Percentiles rank a stretch among this genome's conserved stretches.
These are phyloP conservation scores for Neostethus bicornis DNA, from an alignment of 2,797 vertebrate genomes.

Conservation along the genomic window DNA sequence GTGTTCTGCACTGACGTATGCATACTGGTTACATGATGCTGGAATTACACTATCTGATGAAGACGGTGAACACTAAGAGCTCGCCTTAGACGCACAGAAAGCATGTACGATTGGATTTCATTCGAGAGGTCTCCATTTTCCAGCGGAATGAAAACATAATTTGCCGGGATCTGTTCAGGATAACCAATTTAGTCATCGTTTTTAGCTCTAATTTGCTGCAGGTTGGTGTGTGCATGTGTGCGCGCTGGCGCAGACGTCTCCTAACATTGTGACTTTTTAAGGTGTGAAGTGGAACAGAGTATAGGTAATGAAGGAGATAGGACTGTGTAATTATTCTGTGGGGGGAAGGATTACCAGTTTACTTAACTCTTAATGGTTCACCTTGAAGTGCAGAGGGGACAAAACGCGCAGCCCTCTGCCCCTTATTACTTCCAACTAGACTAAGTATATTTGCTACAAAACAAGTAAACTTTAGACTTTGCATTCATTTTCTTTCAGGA, in stretches of 20 bases:
- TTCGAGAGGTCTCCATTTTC: constrained; percentile 14
- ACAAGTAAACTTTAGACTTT: constrained; percentile 51
- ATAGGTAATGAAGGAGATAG: constrained; percentile 73
- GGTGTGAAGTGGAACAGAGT: constrained; percentile 76
- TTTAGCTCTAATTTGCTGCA: constrained; percentile 45
- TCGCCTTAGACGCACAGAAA: constrained; percentile 22
- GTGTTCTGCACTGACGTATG: constrained; percentile 26
- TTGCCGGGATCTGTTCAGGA: constrained; percentile 53
- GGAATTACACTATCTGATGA: constrained; percentile 42
- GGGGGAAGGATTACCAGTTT: constrained; percentile 68
- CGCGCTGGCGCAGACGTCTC: constrained; percentile 16
- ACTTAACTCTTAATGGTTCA: constrained; percentile 71
- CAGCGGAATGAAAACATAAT: constrained; percentile 27
- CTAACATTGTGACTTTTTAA: constrained; percentile 35
- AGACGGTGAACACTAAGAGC: constrained; percentile 13
- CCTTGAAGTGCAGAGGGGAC: constrained; percentile 72
- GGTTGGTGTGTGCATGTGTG: constrained; percentile 17
- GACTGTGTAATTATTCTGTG: constrained; percentile 72
- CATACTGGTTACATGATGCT: constrained; percentile 36
- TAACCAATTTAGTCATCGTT: constrained; percentile 50
- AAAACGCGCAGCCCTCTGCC: constrained; percentile 51
- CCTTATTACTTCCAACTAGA: constrained; percentile 56
- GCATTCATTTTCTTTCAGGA: constrained; percentile 51
- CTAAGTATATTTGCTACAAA: constrained; percentile 33
- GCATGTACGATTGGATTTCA: constrained; percentile 11